Conservation (phyloP, 1,140 invertebrate genomes). For the Choristoneura fumiferana region DNA sequence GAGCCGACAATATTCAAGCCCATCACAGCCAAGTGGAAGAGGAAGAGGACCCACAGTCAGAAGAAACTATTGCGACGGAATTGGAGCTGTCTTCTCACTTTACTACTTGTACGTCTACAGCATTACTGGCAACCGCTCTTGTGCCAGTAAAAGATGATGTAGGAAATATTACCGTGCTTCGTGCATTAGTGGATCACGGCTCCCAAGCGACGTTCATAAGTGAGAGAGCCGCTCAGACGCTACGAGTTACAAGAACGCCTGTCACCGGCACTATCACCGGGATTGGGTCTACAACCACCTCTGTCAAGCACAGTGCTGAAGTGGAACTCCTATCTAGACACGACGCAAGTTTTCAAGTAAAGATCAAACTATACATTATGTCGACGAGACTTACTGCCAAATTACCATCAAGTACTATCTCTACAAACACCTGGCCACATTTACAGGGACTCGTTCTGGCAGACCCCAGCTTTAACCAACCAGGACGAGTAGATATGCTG, state of each 20-base stretch:
- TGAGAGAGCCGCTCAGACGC: slow-evolving; percentile 27
- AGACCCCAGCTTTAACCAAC: slow-evolving; percentile 32
- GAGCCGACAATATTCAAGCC: background rate
- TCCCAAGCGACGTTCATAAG: slow-evolving; percentile 34
- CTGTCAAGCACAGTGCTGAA: slow-evolving; percentile 19
- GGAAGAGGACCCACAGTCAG: background rate
- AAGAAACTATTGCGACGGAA: background rate
- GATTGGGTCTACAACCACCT: background rate
- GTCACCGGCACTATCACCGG: slow-evolving; percentile 21
- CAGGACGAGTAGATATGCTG: slow-evolving; percentile 37
- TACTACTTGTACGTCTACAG: slow-evolving; percentile 4
- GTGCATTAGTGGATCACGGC: slow-evolving; percentile 34
- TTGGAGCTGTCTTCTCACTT: background rate
- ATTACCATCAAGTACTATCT: slow-evolving; percentile 29
- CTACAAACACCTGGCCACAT: slow-evolving; percentile 29
- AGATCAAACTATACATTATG: slow-evolving; percentile 31
- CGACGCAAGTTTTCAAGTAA: slow-evolving; percentile 23
- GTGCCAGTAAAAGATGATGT: slow-evolving; percentile 20
- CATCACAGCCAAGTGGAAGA: background rate
- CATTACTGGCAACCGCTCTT: slow-evolving; percentile 31
- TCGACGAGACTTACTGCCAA: slow-evolving; percentile 36
- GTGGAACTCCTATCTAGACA: slow-evolving; percentile 28
- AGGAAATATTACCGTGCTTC: slow-evolving; percentile 19
- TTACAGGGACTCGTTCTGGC: slow-evolving; percentile 32
- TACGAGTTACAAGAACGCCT: slow-evolving; percentile 24